phyloP scores from a whole-genome alignment of 2,797 vertebrate genomes.

The Gallinago solitaria region DNA sequence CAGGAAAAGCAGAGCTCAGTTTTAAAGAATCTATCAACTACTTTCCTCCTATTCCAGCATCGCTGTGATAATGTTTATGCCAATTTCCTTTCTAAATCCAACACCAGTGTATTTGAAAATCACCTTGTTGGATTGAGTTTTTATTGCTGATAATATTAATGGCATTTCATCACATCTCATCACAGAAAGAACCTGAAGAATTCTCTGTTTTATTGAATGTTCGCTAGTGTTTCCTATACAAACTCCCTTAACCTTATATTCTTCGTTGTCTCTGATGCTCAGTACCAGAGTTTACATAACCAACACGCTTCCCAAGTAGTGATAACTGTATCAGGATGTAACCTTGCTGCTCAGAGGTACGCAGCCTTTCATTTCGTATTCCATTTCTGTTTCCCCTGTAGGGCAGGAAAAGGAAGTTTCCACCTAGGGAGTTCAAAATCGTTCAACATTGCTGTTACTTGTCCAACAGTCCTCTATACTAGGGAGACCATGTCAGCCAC shows the following conservation, averaged over 20 bases:
- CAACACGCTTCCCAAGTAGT: conserved; percentile 7
- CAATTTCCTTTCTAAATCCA: conserved; percentile 24
- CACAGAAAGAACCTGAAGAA: background rate
- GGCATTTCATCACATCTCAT: background rate
- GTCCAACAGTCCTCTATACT: background rate
- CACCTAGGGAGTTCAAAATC: conserved; percentile 47
- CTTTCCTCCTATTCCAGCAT: background rate
- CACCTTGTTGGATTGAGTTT: background rate
- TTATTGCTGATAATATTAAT: background rate
- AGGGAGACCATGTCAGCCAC: conserved; percentile 30
- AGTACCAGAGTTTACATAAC: conserved; percentile 35
- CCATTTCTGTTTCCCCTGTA: conserved; percentile 58
- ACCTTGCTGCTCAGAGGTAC: conserved; percentile 57
- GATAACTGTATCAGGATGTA: conserved; percentile 63
- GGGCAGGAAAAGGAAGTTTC: conserved; percentile 51
- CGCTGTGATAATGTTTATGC: background rate
- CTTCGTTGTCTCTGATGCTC: conserved; percentile 62
- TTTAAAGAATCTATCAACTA: background rate
- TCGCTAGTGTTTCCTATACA: conserved; percentile 9
- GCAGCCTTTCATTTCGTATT: conserved; percentile 67
- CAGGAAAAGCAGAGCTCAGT: background rate
- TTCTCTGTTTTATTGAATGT: conserved; percentile 10
- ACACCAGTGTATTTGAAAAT: background rate
- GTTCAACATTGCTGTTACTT: conserved; percentile 51
- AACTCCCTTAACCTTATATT: conserved; percentile 42